A percentile compares a stretch with the other conserved stretches of the same genome.
phyloP scores from a whole-genome alignment of 1,140 invertebrate genomes.

The Leucophenga varia region DNA sequence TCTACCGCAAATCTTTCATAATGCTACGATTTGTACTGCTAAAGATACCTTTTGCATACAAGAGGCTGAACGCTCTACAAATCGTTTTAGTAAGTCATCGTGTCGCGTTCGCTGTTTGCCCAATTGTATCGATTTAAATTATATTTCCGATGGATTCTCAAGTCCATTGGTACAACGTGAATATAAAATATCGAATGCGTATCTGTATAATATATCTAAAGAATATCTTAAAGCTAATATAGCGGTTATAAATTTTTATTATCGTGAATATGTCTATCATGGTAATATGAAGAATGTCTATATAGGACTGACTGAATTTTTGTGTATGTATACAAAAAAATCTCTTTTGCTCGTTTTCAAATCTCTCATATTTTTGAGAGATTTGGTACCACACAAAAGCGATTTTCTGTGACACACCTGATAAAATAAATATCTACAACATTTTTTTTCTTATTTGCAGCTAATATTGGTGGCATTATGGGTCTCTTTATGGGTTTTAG shows the following conservation, averaged over 20 bases:
- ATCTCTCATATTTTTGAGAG: background rate
- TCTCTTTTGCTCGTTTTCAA: background rate
- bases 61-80: constrained; percentile 6
- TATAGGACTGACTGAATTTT: constrained; percentile 73
- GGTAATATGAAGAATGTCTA: constrained; percentile 71
- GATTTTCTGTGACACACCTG: background rate
- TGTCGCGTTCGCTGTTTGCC: constrained; percentile 34
- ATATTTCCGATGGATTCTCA: constrained; percentile 32
- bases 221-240: constrained; percentile 58
- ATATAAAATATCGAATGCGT: constrained; percentile 26
- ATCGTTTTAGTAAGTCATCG: background rate
- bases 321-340: constrained; percentile 60
- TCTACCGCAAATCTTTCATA: constrained; percentile 60
- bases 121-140: constrained; percentile 40
- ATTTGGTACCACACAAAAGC: background rate
- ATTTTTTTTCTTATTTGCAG: constrained; percentile 56
- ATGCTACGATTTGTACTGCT: constrained; percentile 30
- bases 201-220: constrained; percentile 32
- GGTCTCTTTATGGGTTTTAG: constrained; percentile 81
- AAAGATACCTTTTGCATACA: constrained; percentile 23
- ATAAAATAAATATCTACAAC: background rate
- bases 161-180: constrained; percentile 28
- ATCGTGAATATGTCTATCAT: constrained; percentile 68
- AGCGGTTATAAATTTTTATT: constrained; percentile 73
- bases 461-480: constrained; percentile 76